Percentiles rank a stretch among this genome's conserved stretches.
Evolutionary conservation across 2,113 vertebrate species (phyloP).

Genomic region (Hassar affinis): DNA sequence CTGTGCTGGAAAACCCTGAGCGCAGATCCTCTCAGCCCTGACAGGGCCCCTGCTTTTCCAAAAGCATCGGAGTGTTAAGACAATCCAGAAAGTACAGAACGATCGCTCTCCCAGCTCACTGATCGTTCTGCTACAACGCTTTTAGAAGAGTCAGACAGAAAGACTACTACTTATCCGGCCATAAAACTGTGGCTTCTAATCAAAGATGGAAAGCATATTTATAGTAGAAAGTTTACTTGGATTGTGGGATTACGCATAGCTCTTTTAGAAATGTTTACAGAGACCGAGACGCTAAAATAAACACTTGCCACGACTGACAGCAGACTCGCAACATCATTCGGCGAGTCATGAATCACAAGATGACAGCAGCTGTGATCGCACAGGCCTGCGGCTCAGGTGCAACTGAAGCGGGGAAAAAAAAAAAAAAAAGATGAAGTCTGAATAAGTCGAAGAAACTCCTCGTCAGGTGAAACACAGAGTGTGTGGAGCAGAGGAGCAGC

Average conservation of each 20-base stretch:
- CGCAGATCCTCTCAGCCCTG: not conserved
- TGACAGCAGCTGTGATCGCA: not conserved
- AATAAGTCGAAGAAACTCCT: not conserved
- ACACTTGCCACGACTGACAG: not conserved
- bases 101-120: not conserved
- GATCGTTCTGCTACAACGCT: not conserved
- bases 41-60: not conserved
- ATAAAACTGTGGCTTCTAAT: not conserved
- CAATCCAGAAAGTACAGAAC: not conserved
- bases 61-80: not conserved
- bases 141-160: not conserved
- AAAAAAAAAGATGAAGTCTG: not conserved
- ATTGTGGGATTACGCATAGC: not conserved
- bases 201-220: not conserved
- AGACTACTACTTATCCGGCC: not conserved
- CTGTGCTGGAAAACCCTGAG: constrained; percentile 1
- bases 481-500: not conserved
- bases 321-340: not conserved
- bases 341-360: constrained; percentile 3
- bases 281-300: not conserved
- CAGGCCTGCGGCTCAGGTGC: not conserved
- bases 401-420: too few species aligned
- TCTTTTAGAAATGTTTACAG: not conserved
- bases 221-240: not conserved
- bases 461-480: not conserved